Base-by-base conservation (phyloP, 2,888 invertebrate species). In the Drosophila macrothrix region DNA sequence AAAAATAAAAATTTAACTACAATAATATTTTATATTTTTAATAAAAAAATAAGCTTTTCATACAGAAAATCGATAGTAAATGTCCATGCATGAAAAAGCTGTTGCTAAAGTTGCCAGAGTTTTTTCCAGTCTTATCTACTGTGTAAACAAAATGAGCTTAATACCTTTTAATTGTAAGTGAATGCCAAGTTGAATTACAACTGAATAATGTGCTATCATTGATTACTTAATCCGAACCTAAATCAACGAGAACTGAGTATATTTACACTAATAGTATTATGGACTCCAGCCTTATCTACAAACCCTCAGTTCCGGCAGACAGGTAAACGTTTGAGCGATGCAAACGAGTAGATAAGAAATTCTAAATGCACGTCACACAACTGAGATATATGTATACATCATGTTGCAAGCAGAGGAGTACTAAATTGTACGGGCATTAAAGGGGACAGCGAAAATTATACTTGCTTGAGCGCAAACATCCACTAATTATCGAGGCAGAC, bases 401-500 rank as follows among this genome's bases (percentile, higher is more conserved):
- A 46, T 14, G 46, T 46, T 46, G 22, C 1, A 7, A 22, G 7
- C 22, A 16, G 46, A 25, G 46, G 22, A 16, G 9, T 16, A 46
- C 16, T 9, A 64, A 49, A 66, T 65, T 61, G 31, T 67, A 60
- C 63, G 63, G 58, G 43, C 50, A 65, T 63, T 19, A 35, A 31
- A 41, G 60, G 37, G 43, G 52, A 52, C 54, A 67, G 70, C 73
- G 70, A n/a, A 43, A 58, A 77, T 83, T 74, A 64, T 66, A 81
- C 65, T 72, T 67, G 55, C 49, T 75, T 62, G 54, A 64, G 69
- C 79, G 79, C 73, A 68, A 86, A 83, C 79, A 69, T 62, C 75
- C 68, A 69, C 67, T 63, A 73, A 80, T 73, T 80, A 76, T 73
- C 46, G 62, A 49, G 62, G 49, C 53, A 73, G 46, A 43, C 63